Evolutionary conservation across 2,888 invertebrate genomes (phyloP).

Genomic region (Drosophila trichaetosa): DNA sequence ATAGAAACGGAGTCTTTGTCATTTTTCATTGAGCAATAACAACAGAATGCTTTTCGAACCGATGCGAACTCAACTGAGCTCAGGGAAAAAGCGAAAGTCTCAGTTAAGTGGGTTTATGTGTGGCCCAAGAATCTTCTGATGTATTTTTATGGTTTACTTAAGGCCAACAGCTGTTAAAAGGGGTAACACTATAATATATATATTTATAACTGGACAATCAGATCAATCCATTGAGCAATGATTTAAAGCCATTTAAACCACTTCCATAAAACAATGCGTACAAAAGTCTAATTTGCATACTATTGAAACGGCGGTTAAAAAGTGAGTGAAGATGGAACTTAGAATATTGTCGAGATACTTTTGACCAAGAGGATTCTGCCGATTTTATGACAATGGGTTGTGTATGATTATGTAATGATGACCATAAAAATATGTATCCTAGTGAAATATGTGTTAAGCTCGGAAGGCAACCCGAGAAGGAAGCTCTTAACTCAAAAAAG

Average conservation of each 20-base stretch:
- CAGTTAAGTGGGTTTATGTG: conserved; percentile 53
- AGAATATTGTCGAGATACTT: neutral
- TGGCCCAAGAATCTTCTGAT: conserved; percentile 13
- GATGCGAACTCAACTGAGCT: conserved; percentile 13
- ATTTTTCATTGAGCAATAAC: conserved; percentile 60
- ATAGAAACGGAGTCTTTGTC: conserved; percentile 43
- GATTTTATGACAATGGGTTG: neutral
- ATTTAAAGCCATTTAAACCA: conserved; percentile 26
- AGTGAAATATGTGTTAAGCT: neutral
- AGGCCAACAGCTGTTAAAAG: conserved; percentile 25
- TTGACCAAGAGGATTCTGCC: neutral
- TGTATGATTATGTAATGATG: neutral
- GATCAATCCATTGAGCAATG: conserved; percentile 36
- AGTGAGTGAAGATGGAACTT: neutral
- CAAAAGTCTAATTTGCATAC: neutral
- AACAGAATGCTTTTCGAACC: conserved; percentile 31
- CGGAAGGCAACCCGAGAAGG: too few relatives aligned
- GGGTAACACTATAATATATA: neutral
- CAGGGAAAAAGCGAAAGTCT: conserved; percentile 56
- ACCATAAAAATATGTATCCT: neutral
- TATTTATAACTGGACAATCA: conserved; percentile 35
- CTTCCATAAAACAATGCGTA: conserved; percentile 10
- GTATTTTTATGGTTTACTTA: conserved; percentile 55
- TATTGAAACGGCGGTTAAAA: neutral
- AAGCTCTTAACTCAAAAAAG: too few relatives aligned